These are phyloP conservation scores for Centropyge bicolor DNA, from an alignment of 2,797 vertebrate genomes.

Conservation along the genomic window DNA sequence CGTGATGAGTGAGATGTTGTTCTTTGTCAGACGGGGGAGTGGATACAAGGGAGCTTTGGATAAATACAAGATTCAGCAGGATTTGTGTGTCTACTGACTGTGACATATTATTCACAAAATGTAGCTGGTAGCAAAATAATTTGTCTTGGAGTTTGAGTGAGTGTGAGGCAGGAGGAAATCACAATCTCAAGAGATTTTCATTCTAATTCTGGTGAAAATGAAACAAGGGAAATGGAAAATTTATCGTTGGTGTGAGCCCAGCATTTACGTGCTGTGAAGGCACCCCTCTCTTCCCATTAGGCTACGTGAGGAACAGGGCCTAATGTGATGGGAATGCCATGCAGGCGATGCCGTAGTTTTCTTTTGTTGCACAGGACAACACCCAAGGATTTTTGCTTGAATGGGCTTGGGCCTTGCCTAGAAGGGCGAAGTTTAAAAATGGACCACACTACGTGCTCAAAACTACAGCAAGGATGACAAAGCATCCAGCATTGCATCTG, in stretches of 20 bases:
- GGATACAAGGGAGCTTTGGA: slow-evolving; percentile 44
- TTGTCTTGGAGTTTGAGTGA: not conserved
- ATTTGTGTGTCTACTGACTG: not conserved
- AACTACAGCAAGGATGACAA: not conserved
- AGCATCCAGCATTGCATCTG: not conserved
- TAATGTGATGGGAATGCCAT: not conserved
- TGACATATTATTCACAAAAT: slow-evolving; percentile 6
- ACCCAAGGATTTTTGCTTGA: slow-evolving; percentile 56
- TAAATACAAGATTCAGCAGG: slow-evolving; percentile 28
- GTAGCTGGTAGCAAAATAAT: not conserved
- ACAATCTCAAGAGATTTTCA: slow-evolving; percentile 2
- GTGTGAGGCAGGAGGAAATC: slow-evolving; percentile 18
- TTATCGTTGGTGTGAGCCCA: slow-evolving; percentile 54
- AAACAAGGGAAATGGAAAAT: slow-evolving; percentile 67
- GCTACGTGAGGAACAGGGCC: slow-evolving; percentile 71
- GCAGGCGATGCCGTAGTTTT: slow-evolving; percentile 47
- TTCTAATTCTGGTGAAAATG: slow-evolving; percentile 43
- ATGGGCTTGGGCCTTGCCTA: slow-evolving; percentile 30
- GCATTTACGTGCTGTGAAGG: slow-evolving; percentile 44
- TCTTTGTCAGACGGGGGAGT: slow-evolving; percentile 48
- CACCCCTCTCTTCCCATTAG: slow-evolving; percentile 55
- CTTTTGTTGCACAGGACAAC: slow-evolving; percentile 46
- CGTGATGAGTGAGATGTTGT: slow-evolving; percentile 66
- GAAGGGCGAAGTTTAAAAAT: slow-evolving; percentile 28
- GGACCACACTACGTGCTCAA: not conserved